Percentiles rank a stretch among this genome's conserved stretches.
These are phyloP conservation scores for Phymastichus coffea DNA, from an alignment of 1,140 invertebrate genomes.

Conservation along the genomic window DNA sequence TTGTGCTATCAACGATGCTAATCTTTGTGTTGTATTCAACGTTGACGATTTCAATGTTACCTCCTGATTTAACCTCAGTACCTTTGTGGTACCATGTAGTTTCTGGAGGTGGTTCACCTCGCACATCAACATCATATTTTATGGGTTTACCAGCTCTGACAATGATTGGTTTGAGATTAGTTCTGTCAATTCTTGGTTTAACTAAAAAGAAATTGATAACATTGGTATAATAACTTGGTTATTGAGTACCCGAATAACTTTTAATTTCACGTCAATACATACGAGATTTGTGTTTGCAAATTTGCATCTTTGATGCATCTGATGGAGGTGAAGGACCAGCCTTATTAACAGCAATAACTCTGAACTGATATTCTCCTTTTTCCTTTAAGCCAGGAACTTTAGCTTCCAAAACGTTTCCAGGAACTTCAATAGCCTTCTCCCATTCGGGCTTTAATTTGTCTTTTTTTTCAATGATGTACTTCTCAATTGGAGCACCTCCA, in stretches of 20 bases:
- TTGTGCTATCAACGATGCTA: slow-evolving; percentile 77
- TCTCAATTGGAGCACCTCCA: slow-evolving; percentile 92
- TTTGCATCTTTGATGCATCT: slow-evolving; percentile 88
- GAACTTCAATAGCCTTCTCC: slow-evolving; percentile 78
- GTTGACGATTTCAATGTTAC: slow-evolving; percentile 82
- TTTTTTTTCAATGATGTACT: slow-evolving; percentile 98
- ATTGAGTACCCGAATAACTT: not conserved
- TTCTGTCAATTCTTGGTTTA: slow-evolving; percentile 95
- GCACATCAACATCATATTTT: slow-evolving; percentile 90
- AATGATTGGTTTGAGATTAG: slow-evolving; percentile 87
- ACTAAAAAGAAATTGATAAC: slow-evolving; percentile 60
- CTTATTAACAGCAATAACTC: slow-evolving; percentile 94
- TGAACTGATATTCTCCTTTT: slow-evolving; percentile 91
- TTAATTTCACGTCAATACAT: slow-evolving; percentile 61
- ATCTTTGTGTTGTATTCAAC: slow-evolving; percentile 93
- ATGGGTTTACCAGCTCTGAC: slow-evolving; percentile 90
- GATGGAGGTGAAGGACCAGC: slow-evolving; percentile 92
- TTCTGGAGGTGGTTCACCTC: slow-evolving; percentile 91
- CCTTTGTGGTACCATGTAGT: slow-evolving; percentile 80
- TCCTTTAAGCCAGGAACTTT: slow-evolving; percentile 87
- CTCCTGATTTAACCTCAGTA: slow-evolving; percentile 61
- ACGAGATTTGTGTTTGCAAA: slow-evolving; percentile 87
- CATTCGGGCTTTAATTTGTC: slow-evolving; percentile 78
- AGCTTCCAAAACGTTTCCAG: slow-evolving; percentile 73
- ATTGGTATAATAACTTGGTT: not conserved